Base-by-base conservation (phyloP, 1,140 invertebrate species). In the Macrobrachium nipponense region DNA sequence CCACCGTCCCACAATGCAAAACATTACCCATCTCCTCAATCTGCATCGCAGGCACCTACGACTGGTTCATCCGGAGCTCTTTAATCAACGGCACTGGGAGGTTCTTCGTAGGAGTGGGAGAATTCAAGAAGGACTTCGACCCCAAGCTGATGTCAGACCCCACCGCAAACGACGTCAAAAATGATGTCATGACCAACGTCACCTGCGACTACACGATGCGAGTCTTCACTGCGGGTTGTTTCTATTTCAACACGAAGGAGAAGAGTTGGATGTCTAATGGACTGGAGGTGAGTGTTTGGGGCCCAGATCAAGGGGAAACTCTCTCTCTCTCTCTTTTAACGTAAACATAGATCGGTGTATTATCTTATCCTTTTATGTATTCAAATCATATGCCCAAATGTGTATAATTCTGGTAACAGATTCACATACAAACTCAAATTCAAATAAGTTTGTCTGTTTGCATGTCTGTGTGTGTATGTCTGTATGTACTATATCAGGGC, bases 161-260 rank as follows among this genome's bases (percentile, higher is more conserved):
- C 89, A 85, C 2, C 66, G 85, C 73, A 78, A 87, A 20, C 86
- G 88, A 75, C 20, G 77, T 23, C 61, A 89, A 61, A 62, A 83
- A 11, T 80, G 66, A 44, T 27, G 73, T 23, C 85, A 87, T 73
- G 79, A 88, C 87, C 14, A 27, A 88, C 60, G 76, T 90, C 59
- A 89, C 85, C 6, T 90, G 89, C 20, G 89, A 90, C 78, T 90
- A 90, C 79, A 88, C 89, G 8, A 76, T 90, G 20, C 80, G 90
- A 76, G 90, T 91, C 17, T 91, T 89, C 84, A 90, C 90, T 20
- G 90, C 90, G 44, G 90, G 90, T 17, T 91, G 90, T 66, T 91
- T 90, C 73, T 91, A 90, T 76, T 91, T 89, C 79, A 89, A 91
- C 68, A 88, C 88, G 23, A 78, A 89, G 36, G 64, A 75, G 18